phyloP scores from a whole-genome alignment of 2,888 invertebrate genomes.

The Trachelus troglodyta region DNA sequence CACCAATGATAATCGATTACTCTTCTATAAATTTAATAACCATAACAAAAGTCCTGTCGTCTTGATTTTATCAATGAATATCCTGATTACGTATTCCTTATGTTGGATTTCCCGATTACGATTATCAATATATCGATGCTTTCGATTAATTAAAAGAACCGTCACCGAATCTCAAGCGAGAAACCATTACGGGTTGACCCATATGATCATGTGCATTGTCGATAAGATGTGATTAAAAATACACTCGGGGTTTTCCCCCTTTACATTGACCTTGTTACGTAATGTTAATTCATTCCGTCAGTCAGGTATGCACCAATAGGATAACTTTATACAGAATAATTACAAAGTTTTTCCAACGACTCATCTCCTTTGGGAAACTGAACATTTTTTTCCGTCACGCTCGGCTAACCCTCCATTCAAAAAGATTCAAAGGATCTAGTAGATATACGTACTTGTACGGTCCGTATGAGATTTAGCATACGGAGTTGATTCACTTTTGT shows the following conservation, averaged over 20 bases:
- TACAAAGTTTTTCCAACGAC: not conserved
- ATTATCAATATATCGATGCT: not conserved
- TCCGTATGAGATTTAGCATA: not conserved
- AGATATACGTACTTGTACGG: not conserved
- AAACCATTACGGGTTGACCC: not conserved
- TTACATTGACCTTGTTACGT: not conserved
- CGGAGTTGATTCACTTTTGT: not conserved
- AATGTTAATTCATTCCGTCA: not conserved
- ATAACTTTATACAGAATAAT: not conserved
- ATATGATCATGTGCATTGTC: too few relatives aligned
- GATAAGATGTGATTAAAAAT: not conserved
- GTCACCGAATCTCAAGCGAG: not conserved
- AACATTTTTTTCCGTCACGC: conserved; percentile 15
- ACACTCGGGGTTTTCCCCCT: not conserved
- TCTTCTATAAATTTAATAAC: too few relatives aligned
- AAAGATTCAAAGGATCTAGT: not conserved
- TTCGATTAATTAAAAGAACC: not conserved
- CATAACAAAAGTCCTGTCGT: too few relatives aligned
- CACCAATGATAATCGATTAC: too few relatives aligned
- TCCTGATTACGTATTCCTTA: too few relatives aligned
- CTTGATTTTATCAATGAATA: too few relatives aligned
- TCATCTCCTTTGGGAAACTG: conserved; percentile 1
- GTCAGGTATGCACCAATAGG: not conserved
- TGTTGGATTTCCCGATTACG: too few relatives aligned
- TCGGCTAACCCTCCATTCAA: not conserved